Evolutionary conservation across 2,888 invertebrate species (phyloP).

Genomic region (Morpho achilles): DNA sequence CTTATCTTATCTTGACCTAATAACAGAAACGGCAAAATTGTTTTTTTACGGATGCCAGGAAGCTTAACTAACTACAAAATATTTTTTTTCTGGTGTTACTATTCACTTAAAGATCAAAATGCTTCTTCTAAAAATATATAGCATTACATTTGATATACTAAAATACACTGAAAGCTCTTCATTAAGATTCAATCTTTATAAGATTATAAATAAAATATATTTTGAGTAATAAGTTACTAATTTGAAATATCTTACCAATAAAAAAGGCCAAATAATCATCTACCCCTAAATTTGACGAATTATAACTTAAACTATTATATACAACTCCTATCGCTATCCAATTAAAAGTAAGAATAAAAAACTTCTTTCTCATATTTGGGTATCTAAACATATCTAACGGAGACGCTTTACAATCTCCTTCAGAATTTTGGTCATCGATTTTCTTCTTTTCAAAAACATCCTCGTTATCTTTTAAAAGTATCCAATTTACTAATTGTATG

Average conservation of each 20-base stretch:
- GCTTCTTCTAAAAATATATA: no score
- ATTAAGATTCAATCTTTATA: not conserved
- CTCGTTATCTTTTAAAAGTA: slow-evolving; percentile 54
- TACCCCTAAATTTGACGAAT: slow-evolving; percentile 83
- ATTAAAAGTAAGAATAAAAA: slow-evolving; percentile 81
- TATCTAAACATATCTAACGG: slow-evolving; percentile 81
- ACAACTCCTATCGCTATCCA: slow-evolving; percentile 85
- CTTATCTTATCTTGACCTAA: no score
- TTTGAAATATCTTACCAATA: slow-evolving; percentile 67
- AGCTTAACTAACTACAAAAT: no score
- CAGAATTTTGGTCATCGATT: slow-evolving; percentile 67
- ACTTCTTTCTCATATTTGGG: slow-evolving; percentile 83
- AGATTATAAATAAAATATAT: slow-evolving; percentile 2
- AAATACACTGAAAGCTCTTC: no score
- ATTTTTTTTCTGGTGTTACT: no score
- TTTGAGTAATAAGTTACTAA: not conserved
- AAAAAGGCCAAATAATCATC: slow-evolving; percentile 84
- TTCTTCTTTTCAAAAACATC: slow-evolving; percentile 53
- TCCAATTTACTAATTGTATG: slow-evolving; percentile 52
- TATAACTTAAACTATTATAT: slow-evolving; percentile 83
- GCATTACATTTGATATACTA: no score
- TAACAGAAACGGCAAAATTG: no score
- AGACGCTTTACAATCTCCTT: slow-evolving; percentile 76
- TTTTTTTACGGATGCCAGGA: no score
- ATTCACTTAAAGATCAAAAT: no score